Evolutionary conservation across 2,797 vertebrate genomes (phyloP).

Genomic region (Diceros bicornis): DNA sequence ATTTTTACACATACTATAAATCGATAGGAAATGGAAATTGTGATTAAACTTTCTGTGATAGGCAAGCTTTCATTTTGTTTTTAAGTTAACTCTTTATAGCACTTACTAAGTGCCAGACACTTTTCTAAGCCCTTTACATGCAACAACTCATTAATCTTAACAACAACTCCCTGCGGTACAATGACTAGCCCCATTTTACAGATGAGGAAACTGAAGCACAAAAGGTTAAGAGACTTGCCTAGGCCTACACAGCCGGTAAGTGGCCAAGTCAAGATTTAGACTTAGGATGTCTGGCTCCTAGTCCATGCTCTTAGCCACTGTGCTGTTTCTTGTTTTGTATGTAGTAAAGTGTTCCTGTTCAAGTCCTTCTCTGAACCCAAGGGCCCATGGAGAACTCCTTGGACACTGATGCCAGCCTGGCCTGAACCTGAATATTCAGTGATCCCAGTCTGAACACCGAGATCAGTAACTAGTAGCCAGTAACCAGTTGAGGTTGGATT

Average conservation of each 20-base stretch:
- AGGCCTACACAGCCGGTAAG: background rate
- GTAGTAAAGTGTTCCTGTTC: background rate
- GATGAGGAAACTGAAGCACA: background rate
- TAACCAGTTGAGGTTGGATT: background rate
- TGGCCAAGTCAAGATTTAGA: background rate
- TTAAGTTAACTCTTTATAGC: background rate
- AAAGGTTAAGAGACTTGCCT: background rate
- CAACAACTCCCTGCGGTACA: background rate
- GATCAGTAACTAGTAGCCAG: background rate
- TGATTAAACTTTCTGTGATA: background rate
- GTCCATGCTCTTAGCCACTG: background rate
- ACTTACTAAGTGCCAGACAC: background rate
- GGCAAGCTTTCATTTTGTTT: background rate
- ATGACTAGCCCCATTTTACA: background rate
- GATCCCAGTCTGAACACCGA: background rate
- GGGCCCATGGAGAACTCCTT: background rate
- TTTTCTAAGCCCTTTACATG: background rate
- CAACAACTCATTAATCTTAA: conserved; percentile 44
- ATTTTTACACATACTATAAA: background rate
- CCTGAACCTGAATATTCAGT: background rate
- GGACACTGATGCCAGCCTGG: background rate
- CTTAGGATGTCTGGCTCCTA: background rate
- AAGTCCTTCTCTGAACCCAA: background rate
- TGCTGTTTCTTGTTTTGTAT: background rate
- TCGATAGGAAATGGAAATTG: background rate